A percentile compares a stretch with the other conserved stretches of the same genome.
phyloP scores from a whole-genome alignment of 2,113 vertebrate genomes.

The Cryptotis parvus region DNA sequence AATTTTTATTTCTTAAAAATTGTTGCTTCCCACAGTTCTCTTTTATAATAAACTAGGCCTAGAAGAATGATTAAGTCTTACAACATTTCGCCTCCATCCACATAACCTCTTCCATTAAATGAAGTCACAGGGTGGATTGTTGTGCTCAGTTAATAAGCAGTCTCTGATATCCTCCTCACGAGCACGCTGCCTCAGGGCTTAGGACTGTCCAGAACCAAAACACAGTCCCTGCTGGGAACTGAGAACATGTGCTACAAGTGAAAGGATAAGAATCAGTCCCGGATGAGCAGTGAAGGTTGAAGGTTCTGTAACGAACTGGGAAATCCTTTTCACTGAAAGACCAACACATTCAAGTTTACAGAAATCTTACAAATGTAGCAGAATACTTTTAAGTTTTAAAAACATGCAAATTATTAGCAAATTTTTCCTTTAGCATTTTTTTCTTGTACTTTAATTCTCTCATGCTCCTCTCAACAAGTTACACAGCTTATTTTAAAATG shows the following conservation, averaged over 20 bases:
- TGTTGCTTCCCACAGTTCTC: neutral
- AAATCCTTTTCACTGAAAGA: neutral
- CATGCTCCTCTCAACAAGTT: neutral
- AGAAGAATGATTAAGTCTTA: neutral
- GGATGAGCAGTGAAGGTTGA: neutral
- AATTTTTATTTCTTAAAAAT: constrained; percentile 18
- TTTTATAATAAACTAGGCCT: neutral
- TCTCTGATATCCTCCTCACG: neutral
- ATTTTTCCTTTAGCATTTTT: constrained; percentile 5
- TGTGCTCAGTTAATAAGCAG: constrained; percentile 54
- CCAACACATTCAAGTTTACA: neutral
- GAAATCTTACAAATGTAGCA: neutral
- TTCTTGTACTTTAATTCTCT: neutral
- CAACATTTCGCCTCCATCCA: neutral
- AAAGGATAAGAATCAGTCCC: neutral
- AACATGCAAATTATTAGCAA: neutral
- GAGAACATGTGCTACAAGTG: neutral
- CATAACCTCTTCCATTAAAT: constrained; percentile 34
- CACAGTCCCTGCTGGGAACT: neutral
- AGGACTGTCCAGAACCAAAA: neutral
- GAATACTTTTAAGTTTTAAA: neutral
- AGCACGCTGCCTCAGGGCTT: neutral
- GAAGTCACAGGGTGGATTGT: constrained; percentile 57
- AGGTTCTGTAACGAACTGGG: neutral
- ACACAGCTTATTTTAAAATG: constrained; percentile 3